These are phyloP conservation scores for Xestobium rufovillosum DNA, from an alignment of 2,888 invertebrate genomes.

Conservation along the genomic window DNA sequence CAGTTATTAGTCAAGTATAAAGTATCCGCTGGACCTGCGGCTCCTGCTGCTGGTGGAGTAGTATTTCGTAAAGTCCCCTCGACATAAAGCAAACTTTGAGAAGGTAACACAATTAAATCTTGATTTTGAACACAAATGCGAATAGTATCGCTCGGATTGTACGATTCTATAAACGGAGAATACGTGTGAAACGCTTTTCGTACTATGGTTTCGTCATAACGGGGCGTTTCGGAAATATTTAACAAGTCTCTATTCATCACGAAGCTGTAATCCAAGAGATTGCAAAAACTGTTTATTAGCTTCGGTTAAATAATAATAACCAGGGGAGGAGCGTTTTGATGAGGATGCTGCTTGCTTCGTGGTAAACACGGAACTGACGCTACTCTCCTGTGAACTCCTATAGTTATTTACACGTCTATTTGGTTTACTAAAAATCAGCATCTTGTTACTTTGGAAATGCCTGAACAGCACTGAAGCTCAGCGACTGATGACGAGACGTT, in stretches of 20 bases:
- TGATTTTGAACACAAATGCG: slow-evolving; percentile 29
- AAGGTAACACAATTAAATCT: slow-evolving; percentile 24
- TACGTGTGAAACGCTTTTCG: slow-evolving; percentile 26
- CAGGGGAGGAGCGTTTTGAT: background rate
- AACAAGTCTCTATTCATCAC: slow-evolving; percentile 20
- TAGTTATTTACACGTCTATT: no score
- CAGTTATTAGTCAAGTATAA: slow-evolving; percentile 8
- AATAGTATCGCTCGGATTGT: slow-evolving; percentile 30
- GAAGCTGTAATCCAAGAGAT: slow-evolving; percentile 15
- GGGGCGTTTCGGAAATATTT: slow-evolving; percentile 17
- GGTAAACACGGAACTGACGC: slow-evolving; percentile 1
- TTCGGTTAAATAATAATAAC: no score
- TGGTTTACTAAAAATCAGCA: slow-evolving; percentile 16
- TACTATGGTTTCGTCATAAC: slow-evolving; percentile 24
- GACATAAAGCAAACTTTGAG: slow-evolving; percentile 23
- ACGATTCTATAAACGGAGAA: slow-evolving; percentile 26
- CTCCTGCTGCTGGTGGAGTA: slow-evolving; percentile 6
- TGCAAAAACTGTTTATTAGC: slow-evolving; percentile 17
- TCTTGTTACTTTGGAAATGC: slow-evolving; percentile 5
- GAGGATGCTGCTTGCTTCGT: background rate
- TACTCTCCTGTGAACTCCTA: no score
- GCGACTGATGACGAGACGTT: background rate
- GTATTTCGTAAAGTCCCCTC: slow-evolving; percentile 16
- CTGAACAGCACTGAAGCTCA: background rate
- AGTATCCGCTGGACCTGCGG: no score